Evolutionary conservation across 2,797 vertebrate species (phyloP), one percentile per base, ranked within the genome.

Genomic region (Cynodonichthys magdalenae): DNA sequence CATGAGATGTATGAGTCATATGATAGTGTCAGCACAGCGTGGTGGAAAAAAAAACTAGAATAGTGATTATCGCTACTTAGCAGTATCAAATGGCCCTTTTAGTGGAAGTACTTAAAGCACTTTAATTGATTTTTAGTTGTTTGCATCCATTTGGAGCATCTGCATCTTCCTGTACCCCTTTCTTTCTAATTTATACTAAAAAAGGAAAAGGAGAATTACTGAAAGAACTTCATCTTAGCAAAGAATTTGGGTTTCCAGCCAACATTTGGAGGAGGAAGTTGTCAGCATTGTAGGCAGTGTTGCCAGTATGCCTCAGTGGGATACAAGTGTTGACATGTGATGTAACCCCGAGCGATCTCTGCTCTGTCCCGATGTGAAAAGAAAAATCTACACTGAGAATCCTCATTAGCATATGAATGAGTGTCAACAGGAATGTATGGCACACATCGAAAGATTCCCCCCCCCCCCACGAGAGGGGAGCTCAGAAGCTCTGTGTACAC

Each of bases 331-430:
- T 84, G 88, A 90, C 81, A 80, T 87, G 85, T 81, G 86, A 90
- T 77, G 85, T 80, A 81, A 84, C 80, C 79, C 69, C 55, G 77
- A 78, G 87, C 53, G 55, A 88, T 84, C 82, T 53, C 66, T 10
- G 65, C 73, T 55, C 64, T 60, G 82, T 61, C 47, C 20, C 39
- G 63, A 64, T 63, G 78, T 69, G 77, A 83, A 84, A 56, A 77
- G 72, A 81, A 84, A 87, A 87, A 87, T 81, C 82, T 62, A 79
- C 83, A 81, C 19, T n/a, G 79, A 82, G 78, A 36, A 81, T 83
- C 77, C 66, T 66, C 61, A 91, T 92, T 90, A 81, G 24, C 90
- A 91, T 87, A 65, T 87, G 85, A 91, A 91, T 87, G 77, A 59
- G 54, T 14, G 71, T 83, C 88, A 87, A 69, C 74, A 69, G 83